Percentiles rank a stretch among this genome's conserved stretches.
Evolutionary conservation across 1,140 invertebrate genomes (phyloP).

Genomic region (Drosophila navojoa): DNA sequence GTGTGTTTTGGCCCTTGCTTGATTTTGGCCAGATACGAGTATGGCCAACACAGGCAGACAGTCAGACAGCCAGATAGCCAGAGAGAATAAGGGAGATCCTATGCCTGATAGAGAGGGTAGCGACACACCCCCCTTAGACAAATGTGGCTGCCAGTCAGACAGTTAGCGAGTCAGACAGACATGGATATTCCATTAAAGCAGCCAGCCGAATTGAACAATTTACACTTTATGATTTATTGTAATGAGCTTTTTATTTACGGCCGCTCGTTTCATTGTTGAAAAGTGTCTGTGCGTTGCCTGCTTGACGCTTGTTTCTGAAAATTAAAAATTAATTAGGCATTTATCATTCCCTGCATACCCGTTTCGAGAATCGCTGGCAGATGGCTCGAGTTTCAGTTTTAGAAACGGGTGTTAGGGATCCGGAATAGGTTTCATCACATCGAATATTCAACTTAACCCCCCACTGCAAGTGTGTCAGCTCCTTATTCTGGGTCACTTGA

Average conservation of each 20-base stretch:
- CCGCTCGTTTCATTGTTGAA: conserved; percentile 47
- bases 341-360: conserved; percentile 55
- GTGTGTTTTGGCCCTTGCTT: conserved; percentile 37
- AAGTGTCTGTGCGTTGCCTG: conserved; percentile 30
- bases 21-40: conserved; percentile 63
- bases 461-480: no score
- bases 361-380: conserved; percentile 25
- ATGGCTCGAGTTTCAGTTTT: conserved; percentile 18
- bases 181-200: conserved; percentile 75
- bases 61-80: conserved; percentile 5
- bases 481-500: no score
- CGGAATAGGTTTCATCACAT: not conserved
- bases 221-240: conserved; percentile 78
- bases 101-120: not conserved
- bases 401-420: no score
- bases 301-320: conserved; percentile 61
- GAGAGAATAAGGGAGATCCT: conserved; percentile 5
- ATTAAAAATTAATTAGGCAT: conserved; percentile 83
- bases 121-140: conserved; percentile 59
- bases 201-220: conserved; percentile 70
- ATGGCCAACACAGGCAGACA: conserved; percentile 14
- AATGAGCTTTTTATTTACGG: conserved; percentile 81
- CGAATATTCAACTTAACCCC: not conserved
- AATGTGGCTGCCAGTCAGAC: conserved; percentile 47
- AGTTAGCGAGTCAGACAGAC: conserved; percentile 12